These are phyloP conservation scores for Taphrorychus bicolor DNA, from an alignment of 2,888 invertebrate species.

Conservation along the genomic window DNA sequence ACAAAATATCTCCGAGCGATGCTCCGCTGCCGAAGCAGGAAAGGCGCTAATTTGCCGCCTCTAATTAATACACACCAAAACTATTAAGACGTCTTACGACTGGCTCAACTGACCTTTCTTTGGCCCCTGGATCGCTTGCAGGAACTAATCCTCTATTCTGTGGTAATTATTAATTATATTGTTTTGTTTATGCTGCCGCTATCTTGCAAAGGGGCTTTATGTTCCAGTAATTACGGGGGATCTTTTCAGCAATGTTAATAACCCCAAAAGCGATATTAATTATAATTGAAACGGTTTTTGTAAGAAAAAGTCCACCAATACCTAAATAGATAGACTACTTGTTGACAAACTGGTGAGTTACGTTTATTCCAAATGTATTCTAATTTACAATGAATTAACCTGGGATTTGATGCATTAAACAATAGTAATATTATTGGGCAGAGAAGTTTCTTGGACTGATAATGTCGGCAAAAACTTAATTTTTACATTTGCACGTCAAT, in stretches of 20 bases:
- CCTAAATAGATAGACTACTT: no score
- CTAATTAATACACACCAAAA: background rate
- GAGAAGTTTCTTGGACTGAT: no score
- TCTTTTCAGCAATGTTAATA: background rate
- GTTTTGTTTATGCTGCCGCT: background rate
- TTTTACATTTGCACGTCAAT: no score
- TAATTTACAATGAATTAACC: no score
- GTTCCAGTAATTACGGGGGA: background rate
- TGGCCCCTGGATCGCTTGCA: background rate
- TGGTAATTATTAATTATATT: background rate
- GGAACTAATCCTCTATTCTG: background rate
- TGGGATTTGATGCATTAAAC: no score
- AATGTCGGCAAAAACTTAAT: no score
- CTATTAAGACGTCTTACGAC: background rate
- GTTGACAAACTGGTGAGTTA: no score
- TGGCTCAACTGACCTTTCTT: background rate
- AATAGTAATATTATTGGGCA: no score
- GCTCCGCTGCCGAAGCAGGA: background rate
- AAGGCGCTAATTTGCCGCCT: background rate
- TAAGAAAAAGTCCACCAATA: no score
- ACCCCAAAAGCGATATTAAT: background rate
- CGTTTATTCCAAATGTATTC: no score
- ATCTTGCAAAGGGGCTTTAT: background rate
- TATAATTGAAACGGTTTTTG: background rate
- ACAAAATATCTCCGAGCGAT: background rate